These are phyloP conservation scores for Zosterops japonicus DNA, from an alignment of 2,113 vertebrate genomes.

Conservation along the genomic window DNA sequence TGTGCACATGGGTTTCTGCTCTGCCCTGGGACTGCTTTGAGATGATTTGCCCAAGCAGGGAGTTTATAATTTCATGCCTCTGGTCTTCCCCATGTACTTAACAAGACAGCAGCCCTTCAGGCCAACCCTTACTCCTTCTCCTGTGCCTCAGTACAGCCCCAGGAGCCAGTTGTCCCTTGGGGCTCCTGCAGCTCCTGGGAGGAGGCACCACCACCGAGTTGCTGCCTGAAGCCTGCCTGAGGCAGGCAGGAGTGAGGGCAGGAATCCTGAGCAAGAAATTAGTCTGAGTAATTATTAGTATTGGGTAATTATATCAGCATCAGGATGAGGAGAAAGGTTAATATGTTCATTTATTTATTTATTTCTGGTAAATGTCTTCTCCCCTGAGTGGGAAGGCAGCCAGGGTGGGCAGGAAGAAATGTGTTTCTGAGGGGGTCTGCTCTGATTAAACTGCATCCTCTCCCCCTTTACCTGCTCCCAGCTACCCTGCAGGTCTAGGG, in stretches of 20 bases:
- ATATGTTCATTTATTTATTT: slow-evolving; percentile 58
- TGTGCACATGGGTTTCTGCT: not conserved
- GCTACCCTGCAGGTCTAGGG: not conserved
- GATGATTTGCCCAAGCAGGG: not conserved
- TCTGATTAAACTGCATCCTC: slow-evolving; percentile 46
- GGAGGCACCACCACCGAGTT: fast-evolving
- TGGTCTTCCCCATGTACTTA: not conserved
- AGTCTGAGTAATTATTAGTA: slow-evolving; percentile 71
- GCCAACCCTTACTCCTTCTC: fast-evolving
- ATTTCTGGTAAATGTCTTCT: slow-evolving; percentile 64
- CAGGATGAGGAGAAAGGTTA: slow-evolving; percentile 73
- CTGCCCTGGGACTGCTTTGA: not conserved
- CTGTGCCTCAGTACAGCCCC: fast-evolving
- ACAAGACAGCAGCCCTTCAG: not conserved
- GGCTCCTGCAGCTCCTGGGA: not conserved
- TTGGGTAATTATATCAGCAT: slow-evolving; percentile 68
- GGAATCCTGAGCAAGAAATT: slow-evolving; percentile 69
- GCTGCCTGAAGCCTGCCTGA: not conserved
- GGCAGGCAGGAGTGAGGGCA: not conserved
- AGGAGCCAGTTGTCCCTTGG: fast-evolving
- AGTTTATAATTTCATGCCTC: not conserved
- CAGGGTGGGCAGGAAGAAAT: slow-evolving; percentile 37
- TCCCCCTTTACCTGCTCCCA: not conserved
- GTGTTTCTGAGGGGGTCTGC: slow-evolving; percentile 16
- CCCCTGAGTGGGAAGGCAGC: slow-evolving; percentile 17